A percentile compares a stretch with the other conserved stretches of the same genome.
phyloP scores from a whole-genome alignment of 2,797 vertebrate genomes.

The Channa striata region DNA sequence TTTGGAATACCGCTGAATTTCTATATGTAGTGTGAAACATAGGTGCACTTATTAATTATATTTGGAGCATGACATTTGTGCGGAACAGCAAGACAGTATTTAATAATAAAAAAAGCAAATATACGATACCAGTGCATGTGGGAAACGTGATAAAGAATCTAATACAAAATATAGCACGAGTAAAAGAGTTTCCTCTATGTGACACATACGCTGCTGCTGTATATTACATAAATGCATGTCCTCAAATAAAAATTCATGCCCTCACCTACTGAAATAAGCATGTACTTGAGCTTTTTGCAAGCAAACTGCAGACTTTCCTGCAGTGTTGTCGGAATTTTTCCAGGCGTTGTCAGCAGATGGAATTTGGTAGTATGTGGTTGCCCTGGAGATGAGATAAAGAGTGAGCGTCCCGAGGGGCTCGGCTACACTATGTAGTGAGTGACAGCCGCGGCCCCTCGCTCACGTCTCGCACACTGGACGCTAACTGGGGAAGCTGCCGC shows the following conservation, averaged over 20 bases:
- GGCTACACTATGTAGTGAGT: constrained; percentile 58
- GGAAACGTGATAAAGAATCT: too few species aligned
- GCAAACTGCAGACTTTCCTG: constrained; percentile 36
- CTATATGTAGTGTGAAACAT: too few species aligned
- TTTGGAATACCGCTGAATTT: too few species aligned
- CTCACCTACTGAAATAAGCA: constrained; percentile 11
- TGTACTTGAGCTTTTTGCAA: constrained; percentile 9
- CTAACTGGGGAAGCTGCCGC: constrained; percentile 39
- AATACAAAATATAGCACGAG: too few species aligned
- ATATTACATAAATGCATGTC: background rate
- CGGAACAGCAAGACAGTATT: too few species aligned
- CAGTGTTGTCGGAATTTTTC: constrained; percentile 63
- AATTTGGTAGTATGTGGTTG: constrained; percentile 72
- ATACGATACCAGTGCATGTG: too few species aligned
- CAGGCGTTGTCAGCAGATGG: constrained; percentile 63
- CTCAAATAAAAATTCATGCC: background rate
- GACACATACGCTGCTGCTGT: too few species aligned
- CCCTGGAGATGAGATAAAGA: constrained; percentile 77
- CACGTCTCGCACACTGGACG: constrained; percentile 43
- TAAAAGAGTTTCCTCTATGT: too few species aligned
- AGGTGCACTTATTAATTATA: too few species aligned
- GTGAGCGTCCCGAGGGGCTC: constrained; percentile 57
- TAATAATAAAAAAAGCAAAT: too few species aligned
- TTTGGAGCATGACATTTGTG: too few species aligned
- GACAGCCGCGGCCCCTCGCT: constrained; percentile 58